Base-by-base conservation (phyloP, 2,113 vertebrate genomes). In the Cheilinus undulatus region DNA sequence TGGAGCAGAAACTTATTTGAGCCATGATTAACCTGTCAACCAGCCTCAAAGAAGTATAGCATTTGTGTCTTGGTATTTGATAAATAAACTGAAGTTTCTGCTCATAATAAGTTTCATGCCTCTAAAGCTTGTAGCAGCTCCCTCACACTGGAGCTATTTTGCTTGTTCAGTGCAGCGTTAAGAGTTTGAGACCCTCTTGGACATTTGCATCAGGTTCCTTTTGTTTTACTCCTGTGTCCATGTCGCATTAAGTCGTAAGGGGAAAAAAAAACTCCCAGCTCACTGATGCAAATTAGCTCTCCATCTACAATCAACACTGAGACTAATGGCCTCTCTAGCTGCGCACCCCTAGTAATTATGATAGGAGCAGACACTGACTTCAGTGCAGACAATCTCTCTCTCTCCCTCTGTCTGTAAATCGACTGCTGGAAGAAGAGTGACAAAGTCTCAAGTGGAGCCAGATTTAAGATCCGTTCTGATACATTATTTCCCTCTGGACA, bases 401-500 rank as follows among this genome's bases (percentile, higher is more conserved):
- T 34, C 32, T 34, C 32, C 27, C 19, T 27, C 32, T 34, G 8
- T 34, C 56, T 59, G 17, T 66, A 38, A 73, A 68, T 78, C 46
- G 54, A 22, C 34, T 30, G 36, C 23, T 59, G 53, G 40, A 63
- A 62, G 61, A 45, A 28, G 20, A 19, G 36, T 15, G 43, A 58
- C 71, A 56, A 52, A 48, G 30, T 24, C 62, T 76, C 51, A 59
- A 23, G n/a, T 72, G 23, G 5, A 59, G 46, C 46, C 67, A 72
- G 68, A 34, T 69, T 49, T 57, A 23, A 27, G 22, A 50, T 11
- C 19, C 48, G 32, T 60, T 67, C 63, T 71, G 59, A 70, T 53
- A 32, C 34, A 52, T 12, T 11, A 26, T 66, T 51, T 51, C 42
- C 19, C 48, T 43, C 30, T 38, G 49, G 66, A 38, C 42, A 42